Evolutionary conservation across 1,140 invertebrate species (phyloP).

Genomic region (Solen grandis): DNA sequence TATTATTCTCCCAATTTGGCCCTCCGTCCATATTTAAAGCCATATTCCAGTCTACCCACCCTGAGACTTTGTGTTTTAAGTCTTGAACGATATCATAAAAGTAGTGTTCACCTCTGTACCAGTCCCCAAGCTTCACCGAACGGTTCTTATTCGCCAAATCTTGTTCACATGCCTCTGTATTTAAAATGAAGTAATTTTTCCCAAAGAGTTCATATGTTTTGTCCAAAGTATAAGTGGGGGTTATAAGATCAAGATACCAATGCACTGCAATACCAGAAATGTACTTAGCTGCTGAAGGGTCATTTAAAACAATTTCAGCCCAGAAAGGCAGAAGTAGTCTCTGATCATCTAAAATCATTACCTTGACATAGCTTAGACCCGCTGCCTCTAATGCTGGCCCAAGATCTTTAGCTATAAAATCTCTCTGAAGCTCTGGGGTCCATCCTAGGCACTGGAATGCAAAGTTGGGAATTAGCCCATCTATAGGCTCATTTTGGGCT

Average conservation of each 20-base stretch:
- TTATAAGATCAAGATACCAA: conserved; percentile 87
- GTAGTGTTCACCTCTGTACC: conserved; percentile 88
- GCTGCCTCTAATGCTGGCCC: conserved; percentile 85
- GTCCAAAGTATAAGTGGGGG: conserved; percentile 83
- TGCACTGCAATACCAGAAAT: conserved; percentile 90
- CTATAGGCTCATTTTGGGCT: conserved; percentile 84
- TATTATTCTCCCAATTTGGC: conserved; percentile 90
- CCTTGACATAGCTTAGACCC: conserved; percentile 83
- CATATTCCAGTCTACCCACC: conserved; percentile 96
- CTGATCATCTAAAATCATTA: conserved; percentile 89
- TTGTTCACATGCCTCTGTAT: conserved; percentile 87
- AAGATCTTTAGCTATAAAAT: conserved; percentile 86
- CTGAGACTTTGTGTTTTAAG: conserved; percentile 85
- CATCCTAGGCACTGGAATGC: conserved; percentile 88
- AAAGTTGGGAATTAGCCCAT: conserved; percentile 81
- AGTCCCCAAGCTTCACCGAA: conserved; percentile 86
- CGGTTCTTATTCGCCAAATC: conserved; percentile 28
- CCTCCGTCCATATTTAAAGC: conserved; percentile 89
- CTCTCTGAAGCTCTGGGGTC: conserved; percentile 83
- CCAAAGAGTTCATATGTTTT: conserved; percentile 84
- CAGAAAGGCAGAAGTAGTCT: conserved; percentile 85
- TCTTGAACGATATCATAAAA: conserved; percentile 87
- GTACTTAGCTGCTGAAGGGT: conserved; percentile 83
- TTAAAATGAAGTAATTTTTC: conserved; percentile 86
- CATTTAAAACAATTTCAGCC: conserved; percentile 82